phyloP scores from a whole-genome alignment of 2,888 invertebrate genomes.

The Periphyllus acericola region DNA sequence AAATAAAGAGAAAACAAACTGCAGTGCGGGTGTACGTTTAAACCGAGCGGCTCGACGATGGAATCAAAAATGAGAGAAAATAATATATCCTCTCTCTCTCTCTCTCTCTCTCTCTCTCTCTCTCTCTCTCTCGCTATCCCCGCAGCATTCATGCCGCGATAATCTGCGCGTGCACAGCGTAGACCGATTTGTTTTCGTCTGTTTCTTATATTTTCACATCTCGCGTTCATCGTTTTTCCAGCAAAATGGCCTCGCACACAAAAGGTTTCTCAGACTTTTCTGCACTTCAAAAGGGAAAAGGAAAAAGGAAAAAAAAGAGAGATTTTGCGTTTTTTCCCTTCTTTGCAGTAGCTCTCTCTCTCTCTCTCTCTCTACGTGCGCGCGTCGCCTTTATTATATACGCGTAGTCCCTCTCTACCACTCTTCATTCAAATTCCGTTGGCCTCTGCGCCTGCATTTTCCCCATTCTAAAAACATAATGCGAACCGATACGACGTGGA shows the following conservation, averaged over 20 bases:
- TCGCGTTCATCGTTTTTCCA: constrained; percentile 17
- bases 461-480: constrained; percentile 24
- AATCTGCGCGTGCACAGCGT: neutral
- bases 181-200: constrained; percentile 7
- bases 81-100: neutral
- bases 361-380: neutral
- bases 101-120: neutral
- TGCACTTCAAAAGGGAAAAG: constrained; percentile 27
- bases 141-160: neutral
- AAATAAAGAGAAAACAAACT: neutral
- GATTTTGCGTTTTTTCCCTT: constrained; percentile 9
- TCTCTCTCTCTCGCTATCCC: neutral
- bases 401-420: neutral
- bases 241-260: constrained; percentile 15
- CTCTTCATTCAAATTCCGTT: neutral
- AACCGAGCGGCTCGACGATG: neutral
- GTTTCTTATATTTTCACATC: constrained; percentile 1
- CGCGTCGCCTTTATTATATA: neutral
- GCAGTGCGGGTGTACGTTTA: neutral
- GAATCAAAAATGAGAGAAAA: neutral
- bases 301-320: constrained; percentile 19
- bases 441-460: constrained; percentile 4
- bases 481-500: constrained; percentile 27
- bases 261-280: constrained; percentile 19
- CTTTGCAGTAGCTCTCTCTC: neutral